A percentile compares a stretch with the other conserved stretches of the same genome.
These are phyloP conservation scores for Cygnus buccinator DNA, from an alignment of 2,113 vertebrate species.

Conservation along the genomic window DNA sequence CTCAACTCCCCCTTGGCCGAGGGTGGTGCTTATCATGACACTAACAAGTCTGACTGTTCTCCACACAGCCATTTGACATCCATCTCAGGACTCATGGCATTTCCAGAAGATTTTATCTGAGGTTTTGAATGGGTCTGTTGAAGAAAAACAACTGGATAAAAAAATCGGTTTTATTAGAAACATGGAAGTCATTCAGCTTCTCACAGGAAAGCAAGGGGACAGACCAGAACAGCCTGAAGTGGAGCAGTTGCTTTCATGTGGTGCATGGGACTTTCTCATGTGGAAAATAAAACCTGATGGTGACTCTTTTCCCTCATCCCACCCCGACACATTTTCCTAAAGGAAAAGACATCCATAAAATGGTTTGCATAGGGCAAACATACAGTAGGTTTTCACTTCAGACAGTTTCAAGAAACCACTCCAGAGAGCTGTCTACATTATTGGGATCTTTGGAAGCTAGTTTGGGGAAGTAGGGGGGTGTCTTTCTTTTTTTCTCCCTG, in stretches of 20 bases:
- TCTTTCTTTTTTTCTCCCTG: neutral
- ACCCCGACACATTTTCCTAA: neutral
- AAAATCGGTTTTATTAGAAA: neutral
- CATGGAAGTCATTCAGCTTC: neutral
- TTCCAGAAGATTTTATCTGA: constrained; percentile 46
- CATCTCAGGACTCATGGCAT: neutral
- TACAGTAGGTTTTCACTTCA: neutral
- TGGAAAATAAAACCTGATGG: neutral
- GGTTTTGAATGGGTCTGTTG: neutral
- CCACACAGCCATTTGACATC: neutral
- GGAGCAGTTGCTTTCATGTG: neutral
- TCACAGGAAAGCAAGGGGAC: neutral
- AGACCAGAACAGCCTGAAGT: neutral
- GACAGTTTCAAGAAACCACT: neutral
- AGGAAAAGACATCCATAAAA: neutral
- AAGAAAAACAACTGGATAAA: constrained; percentile 18
- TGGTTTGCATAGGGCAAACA: neutral
- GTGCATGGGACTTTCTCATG: neutral
- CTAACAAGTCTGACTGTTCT: no score
- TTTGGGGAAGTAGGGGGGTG: neutral
- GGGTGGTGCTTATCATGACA: no score
- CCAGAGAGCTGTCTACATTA: neutral
- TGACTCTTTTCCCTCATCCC: neutral
- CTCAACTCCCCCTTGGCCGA: no score
- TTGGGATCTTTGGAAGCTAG: neutral